Evolutionary conservation across 2,888 invertebrate species (phyloP).

Genomic region (Bombyx huttoni): DNA sequence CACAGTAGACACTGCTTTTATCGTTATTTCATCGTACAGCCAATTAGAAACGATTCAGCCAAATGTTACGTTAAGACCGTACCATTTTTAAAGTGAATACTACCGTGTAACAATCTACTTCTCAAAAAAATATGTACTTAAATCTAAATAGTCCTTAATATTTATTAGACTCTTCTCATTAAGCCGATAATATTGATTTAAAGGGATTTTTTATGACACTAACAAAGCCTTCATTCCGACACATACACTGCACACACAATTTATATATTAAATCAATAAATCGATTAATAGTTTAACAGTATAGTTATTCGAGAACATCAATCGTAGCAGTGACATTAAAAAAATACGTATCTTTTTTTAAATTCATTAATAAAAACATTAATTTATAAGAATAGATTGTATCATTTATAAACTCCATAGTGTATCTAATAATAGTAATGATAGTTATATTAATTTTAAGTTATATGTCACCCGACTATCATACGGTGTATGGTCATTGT

Average conservation of each 20-base stretch:
- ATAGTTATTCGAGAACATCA: neutral
- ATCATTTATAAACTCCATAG: neutral
- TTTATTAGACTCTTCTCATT: constrained; percentile 32
- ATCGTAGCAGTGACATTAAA: neutral
- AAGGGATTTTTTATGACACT: constrained; percentile 28
- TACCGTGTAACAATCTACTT: constrained; percentile 27
- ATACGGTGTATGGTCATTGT: neutral
- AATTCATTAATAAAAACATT: neutral
- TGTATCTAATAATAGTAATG: neutral
- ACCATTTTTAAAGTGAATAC: neutral
- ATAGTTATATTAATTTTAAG: neutral
- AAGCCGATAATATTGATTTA: constrained; percentile 45
- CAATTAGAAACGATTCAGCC: neutral
- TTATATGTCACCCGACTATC: too few species aligned
- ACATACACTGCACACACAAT: constrained; percentile 12
- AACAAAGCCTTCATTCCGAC: constrained; percentile 23
- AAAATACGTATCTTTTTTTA: neutral
- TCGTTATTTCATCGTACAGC: constrained; percentile 6
- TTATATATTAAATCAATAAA: constrained; percentile 1
- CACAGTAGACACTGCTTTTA: constrained; percentile 11
- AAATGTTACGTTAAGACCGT: neutral
- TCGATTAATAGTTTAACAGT: neutral
- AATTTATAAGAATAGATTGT: neutral
- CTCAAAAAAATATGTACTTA: constrained; percentile 48
- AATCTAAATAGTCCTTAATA: constrained; percentile 40